Evolutionary conservation across 2,888 invertebrate genomes (phyloP).

Genomic region (Oscheius myriophilus): DNA sequence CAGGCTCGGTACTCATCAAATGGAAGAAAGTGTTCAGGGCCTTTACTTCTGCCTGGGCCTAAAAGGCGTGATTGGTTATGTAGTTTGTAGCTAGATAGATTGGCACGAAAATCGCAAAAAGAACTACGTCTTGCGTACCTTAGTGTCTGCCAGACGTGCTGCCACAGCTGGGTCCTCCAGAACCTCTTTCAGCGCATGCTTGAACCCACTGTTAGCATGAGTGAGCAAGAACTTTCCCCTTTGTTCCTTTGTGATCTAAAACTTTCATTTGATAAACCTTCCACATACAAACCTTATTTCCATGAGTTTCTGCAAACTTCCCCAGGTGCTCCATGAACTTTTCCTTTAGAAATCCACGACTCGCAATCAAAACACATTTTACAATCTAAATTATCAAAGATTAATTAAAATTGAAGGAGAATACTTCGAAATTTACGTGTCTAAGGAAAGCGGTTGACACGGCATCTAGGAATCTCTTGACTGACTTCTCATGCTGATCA

Average conservation of each 20-base stretch:
- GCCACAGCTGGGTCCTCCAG: conserved; percentile 74
- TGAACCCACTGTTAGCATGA: conserved; percentile 96
- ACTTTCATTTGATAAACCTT: neutral
- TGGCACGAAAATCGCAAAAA: no score
- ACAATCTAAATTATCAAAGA: conserved; percentile 77
- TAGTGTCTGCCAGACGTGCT: conserved; percentile 88
- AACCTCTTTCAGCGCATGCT: conserved; percentile 81
- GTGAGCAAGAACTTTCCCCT: conserved; percentile 92
- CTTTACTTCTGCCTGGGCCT: conserved; percentile 73
- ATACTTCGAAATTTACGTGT: conserved; percentile 65
- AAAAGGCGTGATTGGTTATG: no score
- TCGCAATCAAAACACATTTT: conserved; percentile 93
- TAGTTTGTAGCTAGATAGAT: neutral
- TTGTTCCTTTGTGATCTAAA: conserved; percentile 72
- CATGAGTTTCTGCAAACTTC: conserved; percentile 87
- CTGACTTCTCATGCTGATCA: conserved; percentile 93
- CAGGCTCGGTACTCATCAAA: conserved; percentile 66
- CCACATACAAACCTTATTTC: conserved; percentile 80
- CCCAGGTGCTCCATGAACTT: conserved; percentile 94
- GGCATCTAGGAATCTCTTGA: conserved; percentile 85
- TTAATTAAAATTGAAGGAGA: no score
- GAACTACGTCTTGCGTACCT: no score
- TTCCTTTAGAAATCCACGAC: conserved; percentile 95
- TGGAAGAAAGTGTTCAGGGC: conserved; percentile 89
- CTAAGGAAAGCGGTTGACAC: conserved; percentile 71